Percentiles rank a stretch among this genome's conserved stretches.
phyloP scores from a whole-genome alignment of 2,888 invertebrate genomes.

The Megastigmus dorsalis region DNA sequence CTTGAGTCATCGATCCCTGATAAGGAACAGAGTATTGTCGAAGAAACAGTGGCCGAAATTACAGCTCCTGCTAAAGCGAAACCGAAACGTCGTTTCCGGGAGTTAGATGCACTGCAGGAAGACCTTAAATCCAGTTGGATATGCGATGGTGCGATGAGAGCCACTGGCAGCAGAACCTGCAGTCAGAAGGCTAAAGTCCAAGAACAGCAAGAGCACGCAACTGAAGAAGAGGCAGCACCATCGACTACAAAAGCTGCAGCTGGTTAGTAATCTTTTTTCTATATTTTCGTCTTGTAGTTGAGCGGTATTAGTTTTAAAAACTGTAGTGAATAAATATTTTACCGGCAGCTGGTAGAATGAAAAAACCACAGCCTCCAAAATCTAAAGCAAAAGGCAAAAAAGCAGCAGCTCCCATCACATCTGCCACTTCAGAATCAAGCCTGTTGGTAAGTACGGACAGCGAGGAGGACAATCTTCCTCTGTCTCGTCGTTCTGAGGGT shows the following conservation, averaged over 20 bases:
- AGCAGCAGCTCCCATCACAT: too few relatives aligned
- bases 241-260: slow-evolving; percentile 51
- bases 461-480: slow-evolving; percentile 65
- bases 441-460: slow-evolving; percentile 61
- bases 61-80: slow-evolving; percentile 54
- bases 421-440: slow-evolving; percentile 53
- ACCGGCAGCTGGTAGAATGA: slow-evolving; percentile 20
- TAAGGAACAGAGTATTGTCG: not conserved
- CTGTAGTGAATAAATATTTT: too few relatives aligned
- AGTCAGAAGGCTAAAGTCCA: slow-evolving; percentile 77
- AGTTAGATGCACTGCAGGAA: slow-evolving; percentile 80
- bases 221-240: slow-evolving; percentile 47
- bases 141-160: slow-evolving; percentile 79
- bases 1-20: not conserved
- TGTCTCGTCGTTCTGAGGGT: slow-evolving; percentile 57
- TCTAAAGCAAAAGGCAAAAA: slow-evolving; percentile 52
- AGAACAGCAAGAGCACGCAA: slow-evolving; percentile 16
- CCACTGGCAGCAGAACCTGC: slow-evolving; percentile 81
- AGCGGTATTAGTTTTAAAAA: too few relatives aligned
- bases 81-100: slow-evolving; percentile 72
- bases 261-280: slow-evolving; percentile 42
- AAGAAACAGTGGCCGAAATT: slow-evolving; percentile 63
- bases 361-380: slow-evolving; percentile 27
- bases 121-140: slow-evolving; percentile 84
- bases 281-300: too few relatives aligned